Evolutionary conservation across 1,140 invertebrate species (phyloP).

Genomic region (Pomacea maculata): DNA sequence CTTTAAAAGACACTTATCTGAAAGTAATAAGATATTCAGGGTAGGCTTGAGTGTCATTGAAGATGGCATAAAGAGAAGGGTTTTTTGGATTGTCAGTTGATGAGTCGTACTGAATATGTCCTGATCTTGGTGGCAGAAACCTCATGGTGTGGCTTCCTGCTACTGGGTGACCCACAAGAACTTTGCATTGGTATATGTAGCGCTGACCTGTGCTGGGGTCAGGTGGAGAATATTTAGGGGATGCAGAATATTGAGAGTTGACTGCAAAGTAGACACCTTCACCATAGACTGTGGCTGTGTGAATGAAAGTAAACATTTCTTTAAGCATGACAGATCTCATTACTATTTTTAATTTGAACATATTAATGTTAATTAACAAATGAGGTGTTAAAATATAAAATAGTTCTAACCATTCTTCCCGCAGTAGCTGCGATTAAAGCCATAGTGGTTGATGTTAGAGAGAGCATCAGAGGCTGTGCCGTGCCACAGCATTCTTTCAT

Average conservation of each 20-base stretch:
- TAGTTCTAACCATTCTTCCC: conserved; percentile 50
- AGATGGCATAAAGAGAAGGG: conserved; percentile 37
- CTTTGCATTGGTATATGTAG: conserved; percentile 21
- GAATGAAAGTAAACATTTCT: conserved; percentile 10
- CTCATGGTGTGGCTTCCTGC: background rate
- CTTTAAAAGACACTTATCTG: background rate
- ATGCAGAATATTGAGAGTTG: conserved; percentile 13
- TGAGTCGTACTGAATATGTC: conserved; percentile 34
- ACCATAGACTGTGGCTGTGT: conserved; percentile 38
- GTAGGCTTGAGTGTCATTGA: conserved; percentile 49
- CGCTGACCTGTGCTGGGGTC: background rate
- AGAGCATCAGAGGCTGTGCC: conserved; percentile 40
- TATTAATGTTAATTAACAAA: too few species aligned
- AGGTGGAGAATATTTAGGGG: conserved; percentile 27
- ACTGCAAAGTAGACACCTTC: conserved; percentile 51
- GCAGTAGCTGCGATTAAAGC: conserved; percentile 55
- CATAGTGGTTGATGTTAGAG: conserved; percentile 45
- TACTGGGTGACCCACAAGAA: conserved; percentile 23
- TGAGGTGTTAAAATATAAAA: background rate
- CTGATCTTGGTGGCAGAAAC: conserved; percentile 7
- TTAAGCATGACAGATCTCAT: background rate
- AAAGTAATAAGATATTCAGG: conserved; percentile 42
- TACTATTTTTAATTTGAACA: background rate
- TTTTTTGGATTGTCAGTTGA: conserved; percentile 14
- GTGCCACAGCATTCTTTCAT: conserved; percentile 51